Base-by-base conservation (phyloP, 1,140 invertebrate species). In the Lethrus apterus region DNA sequence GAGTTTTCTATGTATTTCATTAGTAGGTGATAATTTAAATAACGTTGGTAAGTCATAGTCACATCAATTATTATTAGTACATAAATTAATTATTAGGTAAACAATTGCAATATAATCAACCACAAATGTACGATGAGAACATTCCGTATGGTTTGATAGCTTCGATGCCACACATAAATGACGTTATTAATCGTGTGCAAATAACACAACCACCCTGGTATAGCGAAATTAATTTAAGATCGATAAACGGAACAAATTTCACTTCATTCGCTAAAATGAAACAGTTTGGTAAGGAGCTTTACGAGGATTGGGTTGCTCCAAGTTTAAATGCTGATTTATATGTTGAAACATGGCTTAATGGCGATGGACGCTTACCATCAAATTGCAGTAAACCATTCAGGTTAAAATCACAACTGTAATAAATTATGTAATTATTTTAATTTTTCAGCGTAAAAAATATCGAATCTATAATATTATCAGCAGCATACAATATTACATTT, bases 301-400 rank as follows among this genome's bases (percentile, higher is more conserved):
- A 96, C 60, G 76, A 77, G 43, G 82, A 84, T 32, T 74, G 86
- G 54, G 80, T 96, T 10, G 89, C 87, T 0, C 81, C 83, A 7
- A 63, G 71, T 17, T 64, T 94, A 8, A 69, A 82, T 45, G 72
- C 76, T 0, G 75, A 81, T 60, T 69, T 96, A 2, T 75, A 81
- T 1, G 82, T 86, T 2, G 89, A 96, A 70, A 86, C 89, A 0
- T 97, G 93, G 93, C 74, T 81, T 4, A 88, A 93, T 67, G 89
- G 89, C 18, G 72, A 72, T 0, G 81, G 82, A 0, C 79, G 76
- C 35, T 65, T 88, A 30, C 76, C 78, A 13, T 85, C 82, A 0
- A 74, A 79, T 50, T 93, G 86, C 62, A 71, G 70, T 13, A 72
- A 66, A 51, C 65, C 69, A 46, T 74, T 69, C 48, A 71, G 71